Evolutionary conservation across 2,797 vertebrate genomes (phyloP).

Genomic region (Cottoperca gobio): DNA sequence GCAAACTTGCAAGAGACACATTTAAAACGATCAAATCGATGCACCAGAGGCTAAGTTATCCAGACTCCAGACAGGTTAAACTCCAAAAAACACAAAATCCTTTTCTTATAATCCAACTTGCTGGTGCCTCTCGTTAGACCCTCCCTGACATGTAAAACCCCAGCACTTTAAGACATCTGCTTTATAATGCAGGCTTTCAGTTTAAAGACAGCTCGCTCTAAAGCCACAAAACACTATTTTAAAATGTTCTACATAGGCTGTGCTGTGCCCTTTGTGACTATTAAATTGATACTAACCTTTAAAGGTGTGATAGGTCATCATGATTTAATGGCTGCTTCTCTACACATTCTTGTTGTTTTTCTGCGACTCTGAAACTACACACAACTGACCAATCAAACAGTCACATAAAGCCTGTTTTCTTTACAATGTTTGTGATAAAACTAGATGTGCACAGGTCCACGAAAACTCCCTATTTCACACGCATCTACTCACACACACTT

Average conservation of each 20-base stretch:
- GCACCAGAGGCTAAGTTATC: background rate
- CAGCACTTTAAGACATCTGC: background rate
- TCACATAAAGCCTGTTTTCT: slow-evolving; percentile 22
- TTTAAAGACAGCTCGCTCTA: background rate
- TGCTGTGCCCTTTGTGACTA: background rate
- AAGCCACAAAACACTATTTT: background rate
- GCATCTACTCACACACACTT: slow-evolving; percentile 32
- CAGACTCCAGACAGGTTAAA: background rate
- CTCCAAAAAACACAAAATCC: background rate
- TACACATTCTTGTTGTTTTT: background rate
- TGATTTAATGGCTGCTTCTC: background rate
- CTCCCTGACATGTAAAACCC: background rate
- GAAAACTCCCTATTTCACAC: background rate
- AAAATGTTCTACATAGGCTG: background rate
- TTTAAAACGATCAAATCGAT: background rate
- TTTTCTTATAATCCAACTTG: background rate
- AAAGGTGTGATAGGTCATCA: slow-evolving; percentile 10
- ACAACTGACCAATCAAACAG: slow-evolving; percentile 11
- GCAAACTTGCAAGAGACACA: background rate
- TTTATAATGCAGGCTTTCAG: background rate
- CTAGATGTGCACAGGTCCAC: background rate
- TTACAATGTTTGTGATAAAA: slow-evolving; percentile 14
- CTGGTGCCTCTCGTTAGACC: background rate
- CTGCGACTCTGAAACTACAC: background rate
- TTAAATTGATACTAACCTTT: slow-evolving; percentile 3